Percentiles rank a stretch among this genome's conserved stretches.
Evolutionary conservation across 2,113 vertebrate genomes (phyloP).

Genomic region (Paracanthobrama guichenoti): DNA sequence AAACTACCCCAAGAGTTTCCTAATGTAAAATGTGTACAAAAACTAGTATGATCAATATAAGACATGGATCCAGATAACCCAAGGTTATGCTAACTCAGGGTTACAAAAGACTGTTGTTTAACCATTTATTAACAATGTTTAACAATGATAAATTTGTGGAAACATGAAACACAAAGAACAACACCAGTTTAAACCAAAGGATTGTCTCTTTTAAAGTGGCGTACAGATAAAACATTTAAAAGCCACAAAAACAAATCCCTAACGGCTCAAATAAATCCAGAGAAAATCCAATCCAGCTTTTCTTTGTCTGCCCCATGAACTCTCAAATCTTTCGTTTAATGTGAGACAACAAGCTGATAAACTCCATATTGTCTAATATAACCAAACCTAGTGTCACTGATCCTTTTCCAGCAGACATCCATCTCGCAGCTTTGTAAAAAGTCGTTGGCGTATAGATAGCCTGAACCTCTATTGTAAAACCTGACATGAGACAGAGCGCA

Average conservation of each 20-base stretch:
- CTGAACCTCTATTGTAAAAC: constrained; percentile 1
- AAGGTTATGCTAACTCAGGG: no score
- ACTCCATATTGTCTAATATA: constrained; percentile 11
- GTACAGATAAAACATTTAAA: constrained; percentile 10
- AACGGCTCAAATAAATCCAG: constrained; percentile 15
- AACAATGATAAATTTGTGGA: not conserved
- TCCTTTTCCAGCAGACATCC: constrained; percentile 10
- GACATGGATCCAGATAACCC: no score
- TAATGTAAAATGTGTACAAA: not conserved
- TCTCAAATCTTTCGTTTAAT: constrained; percentile 30
- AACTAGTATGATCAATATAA: not conserved
- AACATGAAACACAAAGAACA: not conserved
- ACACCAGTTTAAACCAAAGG: not conserved
- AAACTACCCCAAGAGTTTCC: not conserved
- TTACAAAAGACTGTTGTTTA: no score
- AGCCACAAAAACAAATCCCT: constrained; percentile 27
- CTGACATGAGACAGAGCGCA: constrained; percentile 6
- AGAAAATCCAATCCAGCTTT: constrained; percentile 17
- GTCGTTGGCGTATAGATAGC: not conserved
- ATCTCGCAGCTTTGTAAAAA: constrained; percentile 6
- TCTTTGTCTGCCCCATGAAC: constrained; percentile 24
- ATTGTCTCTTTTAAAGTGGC: constrained; percentile 8
- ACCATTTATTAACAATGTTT: no score
- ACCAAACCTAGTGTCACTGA: constrained; percentile 26
- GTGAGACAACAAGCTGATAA: constrained; percentile 31